Conservation (phyloP, 2,888 invertebrate species). For the Polymixis flavicincta region DNA sequence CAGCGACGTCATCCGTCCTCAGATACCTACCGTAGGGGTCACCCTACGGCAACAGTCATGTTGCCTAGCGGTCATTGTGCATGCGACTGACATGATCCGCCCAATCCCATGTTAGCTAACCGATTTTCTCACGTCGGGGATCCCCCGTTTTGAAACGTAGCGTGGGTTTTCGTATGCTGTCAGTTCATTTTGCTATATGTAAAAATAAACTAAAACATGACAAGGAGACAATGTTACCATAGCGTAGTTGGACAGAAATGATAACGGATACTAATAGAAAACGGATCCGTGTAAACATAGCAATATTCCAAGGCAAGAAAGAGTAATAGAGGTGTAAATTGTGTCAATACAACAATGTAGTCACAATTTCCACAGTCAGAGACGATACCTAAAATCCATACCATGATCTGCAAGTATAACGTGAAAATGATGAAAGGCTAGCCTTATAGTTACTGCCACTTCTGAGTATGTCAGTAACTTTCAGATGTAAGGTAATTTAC, state of each 20-base stretch:
- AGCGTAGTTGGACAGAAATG: background rate
- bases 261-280: background rate
- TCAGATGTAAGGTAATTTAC: too few relatives aligned
- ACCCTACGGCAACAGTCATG: too few relatives aligned
- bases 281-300: background rate
- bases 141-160: background rate
- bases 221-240: background rate
- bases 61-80: background rate
- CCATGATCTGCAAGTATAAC: slow-evolving; percentile 31
- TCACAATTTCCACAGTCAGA: too few relatives aligned
- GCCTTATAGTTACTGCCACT: slow-evolving; percentile 5
- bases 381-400: too few relatives aligned
- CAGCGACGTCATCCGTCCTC: background rate
- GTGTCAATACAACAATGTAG: too few relatives aligned
- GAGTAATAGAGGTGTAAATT: too few relatives aligned
- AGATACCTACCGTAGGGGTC: background rate
- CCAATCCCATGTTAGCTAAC: background rate
- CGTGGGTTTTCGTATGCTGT: background rate
- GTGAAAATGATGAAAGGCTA: slow-evolving; percentile 10
- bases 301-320: too few relatives aligned
- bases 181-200: background rate
- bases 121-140: background rate
- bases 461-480: background rate
- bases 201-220: background rate
- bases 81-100: too few relatives aligned